Evolutionary conservation across 2,888 invertebrate genomes (phyloP), one percentile per base, ranked within the genome.

Genomic region (Nezara viridula): DNA sequence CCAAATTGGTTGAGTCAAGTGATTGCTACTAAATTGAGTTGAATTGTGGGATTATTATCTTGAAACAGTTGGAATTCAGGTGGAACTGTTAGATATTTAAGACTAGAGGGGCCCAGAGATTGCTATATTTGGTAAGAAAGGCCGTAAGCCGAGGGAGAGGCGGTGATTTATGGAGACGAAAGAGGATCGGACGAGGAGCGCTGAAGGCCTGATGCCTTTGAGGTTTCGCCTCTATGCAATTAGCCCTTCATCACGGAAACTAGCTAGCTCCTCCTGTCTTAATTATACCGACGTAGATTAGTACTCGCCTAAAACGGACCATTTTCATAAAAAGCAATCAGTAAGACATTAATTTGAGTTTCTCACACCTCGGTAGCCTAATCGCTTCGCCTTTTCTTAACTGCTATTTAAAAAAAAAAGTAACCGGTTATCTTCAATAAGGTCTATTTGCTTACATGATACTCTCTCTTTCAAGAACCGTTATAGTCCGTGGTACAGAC

Each of bases 291-390:
- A 0, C 24, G 77, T 77, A 24, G 81, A 81, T 81, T 81, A 81
- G 81, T 24, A 32, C 40, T 44, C n/a, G 81, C 44, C 81, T 47
- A 81, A 81, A 81, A 81, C 81, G 81, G 81, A 81, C 24, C 44
- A 81, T 81, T 81, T 81, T 81, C 81, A 81, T 81, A 81, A 81
- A 81, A 40, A 81, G 81, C 81, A 40, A 81, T 81, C 81, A 81
- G 81, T 44, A 81, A 47, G 81, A 14, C 24, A 81, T 81, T 81
- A 81, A 81, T 81, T 81, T 44, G 81, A 81, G 81, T 81, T 81
- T n/a, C 81, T 81, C 40, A 47, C 81, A 81, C 44, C 81, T 81
- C 81, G 81, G 81, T 81, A 81, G 81, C 44, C 81, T 81, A 81
- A 81, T 47, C 44, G n/a, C 44, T 73, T 73, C 32, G 66, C 37